A percentile compares a stretch with the other conserved stretches of the same genome.
Evolutionary conservation across 2,888 invertebrate genomes (phyloP).

Genomic region (Drosophila hamatofila): DNA sequence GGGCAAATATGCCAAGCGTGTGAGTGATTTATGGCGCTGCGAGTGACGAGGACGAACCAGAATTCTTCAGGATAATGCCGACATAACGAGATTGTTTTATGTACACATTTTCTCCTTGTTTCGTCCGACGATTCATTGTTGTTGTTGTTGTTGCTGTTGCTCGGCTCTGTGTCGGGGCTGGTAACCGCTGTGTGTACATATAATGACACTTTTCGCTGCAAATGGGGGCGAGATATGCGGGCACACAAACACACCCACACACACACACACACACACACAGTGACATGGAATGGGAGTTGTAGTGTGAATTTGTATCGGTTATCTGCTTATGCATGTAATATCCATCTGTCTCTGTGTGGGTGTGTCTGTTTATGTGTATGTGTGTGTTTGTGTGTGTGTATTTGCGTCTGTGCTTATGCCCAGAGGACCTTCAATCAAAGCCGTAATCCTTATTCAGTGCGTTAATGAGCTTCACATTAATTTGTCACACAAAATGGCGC

Average conservation of each 20-base stretch:
- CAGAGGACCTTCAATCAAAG: constrained; percentile 80
- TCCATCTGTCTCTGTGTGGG: constrained; percentile 24
- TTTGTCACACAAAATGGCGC: constrained; percentile 74
- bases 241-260: constrained; percentile 23
- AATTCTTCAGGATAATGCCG: constrained; percentile 84
- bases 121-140: constrained; percentile 22
- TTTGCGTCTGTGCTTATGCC: constrained; percentile 58
- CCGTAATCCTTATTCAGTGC: constrained; percentile 81
- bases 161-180: constrained; percentile 42
- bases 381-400: constrained; percentile 35
- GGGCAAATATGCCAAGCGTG: constrained; percentile 77
- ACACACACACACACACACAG: constrained; percentile 10
- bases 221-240: constrained; percentile 68
- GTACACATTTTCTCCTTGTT: constrained; percentile 76
- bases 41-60: constrained; percentile 84
- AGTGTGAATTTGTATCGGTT: constrained; percentile 55
- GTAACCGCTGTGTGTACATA: constrained; percentile 50
- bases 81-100: constrained; percentile 84
- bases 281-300: constrained; percentile 17
- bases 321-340: constrained; percentile 57
- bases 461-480: constrained; percentile 79
- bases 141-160: constrained; percentile 32
- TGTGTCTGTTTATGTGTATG: background rate
- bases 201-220: constrained; percentile 74
- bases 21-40: constrained; percentile 84